Evolutionary conservation across 1,140 invertebrate species (phyloP), one percentile per base, ranked within the genome.

Genomic region (Danaus melanippus): DNA sequence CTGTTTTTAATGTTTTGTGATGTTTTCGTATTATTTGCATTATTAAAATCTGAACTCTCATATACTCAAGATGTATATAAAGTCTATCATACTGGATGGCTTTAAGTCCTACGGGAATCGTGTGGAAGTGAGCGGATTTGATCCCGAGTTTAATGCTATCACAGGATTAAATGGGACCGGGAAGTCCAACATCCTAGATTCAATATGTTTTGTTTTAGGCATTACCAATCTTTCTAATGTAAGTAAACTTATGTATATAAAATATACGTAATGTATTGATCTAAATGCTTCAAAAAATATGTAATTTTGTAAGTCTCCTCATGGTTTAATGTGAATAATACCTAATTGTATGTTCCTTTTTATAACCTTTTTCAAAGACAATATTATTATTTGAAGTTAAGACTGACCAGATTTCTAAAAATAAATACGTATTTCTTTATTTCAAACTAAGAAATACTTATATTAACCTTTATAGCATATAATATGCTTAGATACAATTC

Each of bases 131-230:
- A 92, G 92, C 60, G 95, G 93, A 12, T 99, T 99, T 83, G 98
- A 99, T 87, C 91, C 90, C 6, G 91, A 96, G 82, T 99, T 99
- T 78, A 99, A 99, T 76, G 98, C 98, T 9, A 99, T 99, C 47
- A 99, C 98, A 43, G 98, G 98, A 9, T 87, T 99, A 8, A 99
- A 99, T 88, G 98, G 98, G 5, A 97, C 95, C 60, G 98, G 98
- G n/a, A 99, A 99, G 88, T 99, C 97, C 0, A 99, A 99, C 77
- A 97, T 99, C 78, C 89, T 99, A 45, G 98, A 99, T 89, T 92
- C 96, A 9, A 99, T 99, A 85, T 99, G 98, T 85, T 99, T 99
- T 85, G 92, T 99, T 10, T 86, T 99, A 3, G 98, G 98, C 46
- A 98, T 99, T 41, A 93, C 93, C n/a, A 98, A 98, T 88, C 90